These are phyloP conservation scores for Thereva unica DNA, from an alignment of 2,888 invertebrate species.

Conservation along the genomic window DNA sequence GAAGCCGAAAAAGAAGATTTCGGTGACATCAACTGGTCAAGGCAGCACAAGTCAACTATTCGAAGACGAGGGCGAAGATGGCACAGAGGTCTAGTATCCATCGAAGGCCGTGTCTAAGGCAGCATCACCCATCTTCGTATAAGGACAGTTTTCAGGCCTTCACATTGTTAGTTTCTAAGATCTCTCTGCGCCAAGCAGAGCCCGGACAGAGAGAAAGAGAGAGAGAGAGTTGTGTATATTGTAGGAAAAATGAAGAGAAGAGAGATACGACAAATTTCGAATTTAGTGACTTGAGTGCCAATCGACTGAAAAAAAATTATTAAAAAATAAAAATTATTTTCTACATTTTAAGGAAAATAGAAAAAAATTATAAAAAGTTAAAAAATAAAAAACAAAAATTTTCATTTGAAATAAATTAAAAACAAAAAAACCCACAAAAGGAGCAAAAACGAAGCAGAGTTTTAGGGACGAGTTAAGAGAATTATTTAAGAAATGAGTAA, in stretches of 20 bases:
- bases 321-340: constrained; percentile 20
- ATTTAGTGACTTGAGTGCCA: constrained; percentile 57
- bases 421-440: not conserved
- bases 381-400: constrained; percentile 7
- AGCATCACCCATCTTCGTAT: constrained; percentile 4
- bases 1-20: constrained; percentile 77
- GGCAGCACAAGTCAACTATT: constrained; percentile 73
- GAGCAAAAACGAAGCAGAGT: constrained; percentile 10
- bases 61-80: constrained; percentile 87
- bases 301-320: constrained; percentile 52
- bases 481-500: constrained; percentile 7
- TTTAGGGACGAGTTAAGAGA: constrained; percentile 1
- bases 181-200: not conserved
- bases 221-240: constrained; percentile 13
- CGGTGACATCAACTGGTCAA: constrained; percentile 59
- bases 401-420: constrained; percentile 2
- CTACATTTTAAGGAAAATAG: constrained; percentile 24
- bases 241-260: constrained; percentile 30
- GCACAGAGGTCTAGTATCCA: constrained; percentile 76
- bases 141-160: constrained; percentile 16
- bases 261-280: constrained; percentile 42
- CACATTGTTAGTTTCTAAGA: constrained; percentile 21
- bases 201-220: not conserved
- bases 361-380: constrained; percentile 16
- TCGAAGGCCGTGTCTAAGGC: not conserved